phyloP scores from a whole-genome alignment of 2,113 vertebrate species.

The Pipa parva region DNA sequence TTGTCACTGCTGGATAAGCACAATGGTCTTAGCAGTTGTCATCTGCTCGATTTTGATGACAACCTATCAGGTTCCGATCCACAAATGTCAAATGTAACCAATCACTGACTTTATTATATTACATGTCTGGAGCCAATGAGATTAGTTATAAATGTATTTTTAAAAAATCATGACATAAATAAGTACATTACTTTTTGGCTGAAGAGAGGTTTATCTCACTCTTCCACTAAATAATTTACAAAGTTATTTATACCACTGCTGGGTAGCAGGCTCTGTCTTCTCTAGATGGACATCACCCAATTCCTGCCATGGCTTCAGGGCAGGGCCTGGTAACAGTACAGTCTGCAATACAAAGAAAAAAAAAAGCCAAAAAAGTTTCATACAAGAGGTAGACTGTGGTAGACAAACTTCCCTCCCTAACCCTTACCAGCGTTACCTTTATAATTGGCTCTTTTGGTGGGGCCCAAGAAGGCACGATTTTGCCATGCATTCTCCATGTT shows the following conservation, averaged over 20 bases:
- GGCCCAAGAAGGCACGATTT: conserved; percentile 67
- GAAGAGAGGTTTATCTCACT: too few relatives aligned
- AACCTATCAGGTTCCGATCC: too few relatives aligned
- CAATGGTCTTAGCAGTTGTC: too few relatives aligned
- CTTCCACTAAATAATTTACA: too few relatives aligned
- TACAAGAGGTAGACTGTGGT: neutral
- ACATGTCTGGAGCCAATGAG: too few relatives aligned
- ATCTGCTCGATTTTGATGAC: too few relatives aligned
- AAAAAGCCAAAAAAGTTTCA: neutral
- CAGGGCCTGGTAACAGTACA: conserved; percentile 77
- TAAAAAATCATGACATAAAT: too few relatives aligned
- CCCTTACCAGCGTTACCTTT: conserved; percentile 66
- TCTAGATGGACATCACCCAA: conserved; percentile 57
- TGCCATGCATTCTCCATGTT: conserved; percentile 67
- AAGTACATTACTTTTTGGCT: too few relatives aligned
- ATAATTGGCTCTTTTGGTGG: conserved; percentile 79
- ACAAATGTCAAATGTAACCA: too few relatives aligned
- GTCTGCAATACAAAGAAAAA: conserved; percentile 68
- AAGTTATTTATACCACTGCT: conserved; percentile 52
- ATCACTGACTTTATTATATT: too few relatives aligned
- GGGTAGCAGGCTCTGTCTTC: conserved; percentile 46
- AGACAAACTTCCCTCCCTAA: neutral
- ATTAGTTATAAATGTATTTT: too few relatives aligned
- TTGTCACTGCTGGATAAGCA: too few relatives aligned
- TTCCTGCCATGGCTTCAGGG: conserved; percentile 65